Conservation (phyloP, 2,888 invertebrate genomes). For the Myopa testacea region DNA sequence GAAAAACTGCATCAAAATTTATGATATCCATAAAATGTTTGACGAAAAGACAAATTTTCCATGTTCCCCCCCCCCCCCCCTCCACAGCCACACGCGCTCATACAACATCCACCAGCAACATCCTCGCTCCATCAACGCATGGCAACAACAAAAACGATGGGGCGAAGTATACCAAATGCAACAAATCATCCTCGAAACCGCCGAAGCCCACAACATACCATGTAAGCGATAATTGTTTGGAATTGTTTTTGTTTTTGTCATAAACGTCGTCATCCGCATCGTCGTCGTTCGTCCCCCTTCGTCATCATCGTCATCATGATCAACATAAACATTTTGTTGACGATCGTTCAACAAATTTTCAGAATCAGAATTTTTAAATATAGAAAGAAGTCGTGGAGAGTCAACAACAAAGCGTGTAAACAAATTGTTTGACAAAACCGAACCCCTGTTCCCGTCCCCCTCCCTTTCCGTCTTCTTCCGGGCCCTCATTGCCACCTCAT, state of each 20-base stretch:
- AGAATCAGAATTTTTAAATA: slow-evolving; percentile 42
- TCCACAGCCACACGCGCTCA: background rate
- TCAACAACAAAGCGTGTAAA: slow-evolving; percentile 27
- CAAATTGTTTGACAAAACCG: slow-evolving; percentile 36
- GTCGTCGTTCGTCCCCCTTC: background rate
- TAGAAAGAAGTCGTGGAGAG: slow-evolving; percentile 28
- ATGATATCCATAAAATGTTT: slow-evolving; percentile 33
- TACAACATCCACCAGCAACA: background rate
- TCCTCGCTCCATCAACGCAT: background rate
- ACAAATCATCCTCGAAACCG: slow-evolving; percentile 15
- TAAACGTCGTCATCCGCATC: slow-evolving; percentile 24
- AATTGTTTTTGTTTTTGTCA: slow-evolving; percentile 36
- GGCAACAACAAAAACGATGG: background rate
- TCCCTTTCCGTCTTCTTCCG: background rate
- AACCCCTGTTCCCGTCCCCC: background rate
- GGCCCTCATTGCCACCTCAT: background rate
- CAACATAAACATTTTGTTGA: slow-evolving; percentile 48
- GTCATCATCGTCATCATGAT: slow-evolving; percentile 24
- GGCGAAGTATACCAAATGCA: slow-evolving; percentile 11
- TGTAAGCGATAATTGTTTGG: slow-evolving; percentile 24
- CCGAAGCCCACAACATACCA: background rate
- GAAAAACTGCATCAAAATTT: slow-evolving; percentile 37
- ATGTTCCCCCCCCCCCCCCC: background rate
- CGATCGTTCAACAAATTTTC: slow-evolving; percentile 44
- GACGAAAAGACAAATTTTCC: slow-evolving; percentile 33